A percentile compares a stretch with the other conserved stretches of the same genome.
Evolutionary conservation across 23 tunicate species (phyloP).

Genomic region (Styela clava): DNA sequence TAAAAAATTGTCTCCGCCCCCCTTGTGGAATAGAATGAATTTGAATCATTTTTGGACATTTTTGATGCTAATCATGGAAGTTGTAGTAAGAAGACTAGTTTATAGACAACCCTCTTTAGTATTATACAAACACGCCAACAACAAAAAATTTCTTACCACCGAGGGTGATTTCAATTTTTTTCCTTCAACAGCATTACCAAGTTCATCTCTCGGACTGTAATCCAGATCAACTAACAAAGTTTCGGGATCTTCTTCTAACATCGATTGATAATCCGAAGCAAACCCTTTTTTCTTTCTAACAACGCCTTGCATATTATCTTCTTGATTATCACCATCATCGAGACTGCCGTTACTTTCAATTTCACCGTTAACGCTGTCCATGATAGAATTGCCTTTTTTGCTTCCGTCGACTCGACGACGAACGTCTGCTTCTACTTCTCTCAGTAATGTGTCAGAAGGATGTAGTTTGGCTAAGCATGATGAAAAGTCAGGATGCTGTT

Average conservation of each 20-base stretch:
- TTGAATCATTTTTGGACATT: too few species aligned
- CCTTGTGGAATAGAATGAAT: too few species aligned
- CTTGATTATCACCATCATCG: slow-evolving; percentile 2
- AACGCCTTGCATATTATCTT: background rate
- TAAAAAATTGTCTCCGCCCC: too few species aligned
- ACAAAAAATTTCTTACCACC: background rate
- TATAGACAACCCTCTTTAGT: too few species aligned
- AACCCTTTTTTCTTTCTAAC: background rate
- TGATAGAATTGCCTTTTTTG: background rate
- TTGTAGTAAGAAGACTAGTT: too few species aligned
- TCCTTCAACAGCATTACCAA: background rate
- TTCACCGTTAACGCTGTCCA: background rate
- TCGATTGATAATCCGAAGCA: slow-evolving; percentile 13
- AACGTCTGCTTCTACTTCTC: slow-evolving; percentile 30
- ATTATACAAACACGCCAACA: too few species aligned
- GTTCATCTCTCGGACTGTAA: slow-evolving; percentile 29
- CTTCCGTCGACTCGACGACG: slow-evolving; percentile 19
- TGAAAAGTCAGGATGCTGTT: slow-evolving; percentile 28
- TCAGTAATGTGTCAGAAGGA: slow-evolving; percentile 23
- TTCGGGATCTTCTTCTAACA: slow-evolving; percentile 31
- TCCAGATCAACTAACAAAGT: slow-evolving; percentile 27
- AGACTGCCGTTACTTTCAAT: background rate
- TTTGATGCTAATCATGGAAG: too few species aligned
- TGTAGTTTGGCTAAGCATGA: slow-evolving; percentile 27
- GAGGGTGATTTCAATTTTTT: background rate